Evolutionary conservation across 2,888 invertebrate genomes (phyloP), one percentile per base, ranked within the genome.

Genomic region (Mesorhabditis belari): DNA sequence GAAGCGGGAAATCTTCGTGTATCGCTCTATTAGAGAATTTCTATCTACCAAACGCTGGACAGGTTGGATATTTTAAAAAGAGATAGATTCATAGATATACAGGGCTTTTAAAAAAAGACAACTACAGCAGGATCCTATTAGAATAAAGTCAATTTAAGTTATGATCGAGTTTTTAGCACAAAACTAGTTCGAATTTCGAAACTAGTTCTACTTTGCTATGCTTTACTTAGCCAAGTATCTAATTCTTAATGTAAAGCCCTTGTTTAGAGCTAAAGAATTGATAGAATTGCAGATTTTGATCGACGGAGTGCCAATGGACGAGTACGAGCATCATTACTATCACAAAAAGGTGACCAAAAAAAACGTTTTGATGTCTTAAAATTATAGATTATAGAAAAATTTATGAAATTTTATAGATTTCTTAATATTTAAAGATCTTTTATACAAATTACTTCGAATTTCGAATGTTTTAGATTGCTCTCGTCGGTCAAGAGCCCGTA

Each of bases 401-500:
- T 56, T 29, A 19, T 54, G 59, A 27, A 35, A 54, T 12, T 17
- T 51, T 9, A 54, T 44, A 44, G 44, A 44, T 17, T 12, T 17
- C n/a, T n/a, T 17, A 44, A 44, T 12, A 12, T 44, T 44, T 35
- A 35, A 17, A 23, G 5, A 53, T n/a, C 25, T 5, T 21, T 19
- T 51, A n/a, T 51, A 12, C 9, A 17, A 51, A 19, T 17, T 51
- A 19, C 51, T n/a, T 9, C 19, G 21, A 24, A n/a, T 25, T 27
- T 28, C 28, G n/a, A 19, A 23, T 57, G 21, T 50, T 69, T 57
- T 54, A 80, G 79, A 71, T 81, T 19, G 76, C 83, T 3, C 62
- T 84, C 60, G 84, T 84, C 21, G 82, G 83, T 2, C 84, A 84
- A 67, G 83, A 84, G 57, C 83, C 84, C 19, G 81, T 83, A 0